phyloP scores from a whole-genome alignment of 1,140 invertebrate species.

The Temnothorax curvispinosus region DNA sequence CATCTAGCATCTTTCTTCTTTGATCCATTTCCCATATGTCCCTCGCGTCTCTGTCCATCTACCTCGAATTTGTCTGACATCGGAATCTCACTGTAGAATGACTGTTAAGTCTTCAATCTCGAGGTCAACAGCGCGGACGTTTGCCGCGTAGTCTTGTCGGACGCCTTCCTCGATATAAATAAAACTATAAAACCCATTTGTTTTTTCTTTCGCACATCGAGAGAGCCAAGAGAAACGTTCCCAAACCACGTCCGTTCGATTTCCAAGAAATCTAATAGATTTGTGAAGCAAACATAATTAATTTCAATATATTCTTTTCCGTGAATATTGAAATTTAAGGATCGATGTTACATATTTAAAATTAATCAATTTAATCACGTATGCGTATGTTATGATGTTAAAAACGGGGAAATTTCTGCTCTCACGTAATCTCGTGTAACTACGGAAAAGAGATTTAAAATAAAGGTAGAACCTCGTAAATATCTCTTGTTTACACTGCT shows the following conservation, averaged over 20 bases:
- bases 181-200: conserved; percentile 39
- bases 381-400: background rate
- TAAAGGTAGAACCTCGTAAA: background rate
- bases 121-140: background rate
- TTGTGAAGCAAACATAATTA: background rate
- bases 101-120: conserved; percentile 44
- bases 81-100: conserved; percentile 29
- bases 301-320: background rate
- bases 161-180: conserved; percentile 20
- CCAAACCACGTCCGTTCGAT: background rate
- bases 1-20: conserved; percentile 25
- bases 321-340: background rate
- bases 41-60: background rate
- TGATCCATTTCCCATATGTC: background rate
- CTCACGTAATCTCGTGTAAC: background rate
- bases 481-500: conserved; percentile 3
- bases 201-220: background rate
- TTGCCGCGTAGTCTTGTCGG: conserved; percentile 3
- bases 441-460: background rate
- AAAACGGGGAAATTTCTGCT: background rate
- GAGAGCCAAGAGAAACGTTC: background rate
- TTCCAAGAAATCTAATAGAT: background rate
- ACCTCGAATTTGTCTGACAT: background rate
- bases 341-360: background rate
- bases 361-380: background rate